Base-by-base conservation (phyloP, 2,797 vertebrate genomes). In the Channallabes apus region DNA sequence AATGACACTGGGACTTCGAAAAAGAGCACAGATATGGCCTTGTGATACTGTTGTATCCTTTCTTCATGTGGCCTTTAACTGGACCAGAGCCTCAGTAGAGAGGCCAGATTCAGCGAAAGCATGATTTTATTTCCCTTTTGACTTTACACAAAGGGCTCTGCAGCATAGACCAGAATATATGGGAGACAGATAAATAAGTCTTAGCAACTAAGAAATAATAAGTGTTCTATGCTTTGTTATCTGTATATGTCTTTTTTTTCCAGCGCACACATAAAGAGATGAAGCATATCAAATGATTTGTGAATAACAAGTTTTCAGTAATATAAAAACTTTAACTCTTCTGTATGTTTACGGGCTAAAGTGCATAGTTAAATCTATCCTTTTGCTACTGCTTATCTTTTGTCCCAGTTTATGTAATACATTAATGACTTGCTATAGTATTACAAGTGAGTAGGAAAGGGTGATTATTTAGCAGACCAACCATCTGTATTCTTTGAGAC, bases 51-150 rank as follows among this genome's bases (percentile, higher is more conserved):
- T 76, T 84, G 69, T 86, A 80, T 59, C 73, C 56, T 82, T 64
- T 84, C 81, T 83, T 75, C 41, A 22, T 6, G 82, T 88, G 87
- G 89, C 89, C 89, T 89, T 89, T 89, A 83, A 83, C 80, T 89
- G 58, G 35, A 32, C 24, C 75, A 59, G 3, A 81, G 67, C 18
- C 82, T 62, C 69, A 15, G 76, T 24, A 59, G 64, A 84, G 79
- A 86, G 69, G 22, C 56, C 46, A 79, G 80, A 88, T 88, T 61
- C 41, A 80, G 62, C 82, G 85, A 87, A 82, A 86, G 84, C 29
- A 11, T 29, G 38, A 9, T 41, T 64, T 79, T 71, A 6, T 58
- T 75, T 59, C 64, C 29, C 12, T 73, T 76, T 76, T 72, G 59
- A 51, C 12, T 85, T 29, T 65, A 69, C 51, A 86, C 29, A 80